Conservation (phyloP, 2,113 vertebrate species). For the Phylloscopus trochiloides region DNA sequence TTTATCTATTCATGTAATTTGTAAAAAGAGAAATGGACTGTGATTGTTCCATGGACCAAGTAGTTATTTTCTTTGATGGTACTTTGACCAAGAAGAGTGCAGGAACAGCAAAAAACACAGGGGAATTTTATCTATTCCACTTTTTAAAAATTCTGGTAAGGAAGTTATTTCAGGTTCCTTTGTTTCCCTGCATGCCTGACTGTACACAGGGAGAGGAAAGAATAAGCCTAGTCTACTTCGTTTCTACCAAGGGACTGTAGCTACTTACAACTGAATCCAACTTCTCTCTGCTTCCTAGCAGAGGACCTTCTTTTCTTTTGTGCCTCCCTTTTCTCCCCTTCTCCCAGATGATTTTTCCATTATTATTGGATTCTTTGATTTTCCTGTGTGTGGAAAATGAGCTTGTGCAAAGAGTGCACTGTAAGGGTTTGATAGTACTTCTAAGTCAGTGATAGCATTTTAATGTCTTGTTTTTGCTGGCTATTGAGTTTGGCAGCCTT, state of each 20-base stretch:
- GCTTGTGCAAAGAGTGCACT: background rate
- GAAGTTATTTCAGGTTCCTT: background rate
- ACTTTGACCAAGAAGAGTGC: background rate
- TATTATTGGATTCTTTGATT: conserved; percentile 14
- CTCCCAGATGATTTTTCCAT: background rate
- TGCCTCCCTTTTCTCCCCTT: background rate
- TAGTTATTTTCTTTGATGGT: background rate
- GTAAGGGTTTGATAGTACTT: background rate
- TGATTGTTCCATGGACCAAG: background rate
- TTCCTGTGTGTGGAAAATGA: conserved; percentile 1
- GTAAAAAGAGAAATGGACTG: background rate
- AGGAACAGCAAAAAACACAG: background rate
- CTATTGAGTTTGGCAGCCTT: background rate
- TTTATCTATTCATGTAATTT: background rate
- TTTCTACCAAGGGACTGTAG: background rate
- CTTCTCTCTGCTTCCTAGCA: background rate
- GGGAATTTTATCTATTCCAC: background rate
- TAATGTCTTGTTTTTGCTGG: background rate
- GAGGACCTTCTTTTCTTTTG: background rate
- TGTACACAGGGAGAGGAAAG: background rate
- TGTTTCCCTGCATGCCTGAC: background rate
- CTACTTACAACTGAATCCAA: background rate
- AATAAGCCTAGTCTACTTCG: background rate
- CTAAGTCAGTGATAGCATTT: background rate
- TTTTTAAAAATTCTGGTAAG: background rate